These are phyloP conservation scores for Euzetes globulus DNA, from an alignment of 2,888 invertebrate genomes.

Conservation along the genomic window DNA sequence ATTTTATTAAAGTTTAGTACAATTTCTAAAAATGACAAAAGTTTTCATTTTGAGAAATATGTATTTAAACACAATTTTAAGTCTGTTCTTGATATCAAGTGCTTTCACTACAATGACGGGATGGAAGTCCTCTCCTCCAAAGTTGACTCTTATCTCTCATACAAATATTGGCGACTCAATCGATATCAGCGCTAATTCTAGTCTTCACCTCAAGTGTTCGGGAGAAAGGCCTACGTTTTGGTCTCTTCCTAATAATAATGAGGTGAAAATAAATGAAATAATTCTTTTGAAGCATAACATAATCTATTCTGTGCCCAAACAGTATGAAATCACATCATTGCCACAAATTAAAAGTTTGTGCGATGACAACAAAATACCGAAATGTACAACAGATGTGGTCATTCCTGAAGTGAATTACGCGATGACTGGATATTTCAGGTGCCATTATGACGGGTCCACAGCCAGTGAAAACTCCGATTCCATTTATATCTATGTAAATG, in stretches of 20 bases:
- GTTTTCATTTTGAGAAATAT: neutral
- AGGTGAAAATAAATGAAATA: no score
- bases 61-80: slow-evolving; percentile 4
- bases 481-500: slow-evolving; percentile 38
- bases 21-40: neutral
- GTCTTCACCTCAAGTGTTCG: slow-evolving; percentile 44
- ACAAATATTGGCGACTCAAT: slow-evolving; percentile 39
- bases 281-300: no score
- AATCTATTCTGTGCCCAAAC: neutral
- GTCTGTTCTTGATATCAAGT: neutral
- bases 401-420: slow-evolving; percentile 33
- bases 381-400: slow-evolving; percentile 29
- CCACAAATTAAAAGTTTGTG: neutral
- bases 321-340: neutral
- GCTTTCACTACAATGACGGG: slow-evolving; percentile 14
- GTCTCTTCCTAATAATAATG: slow-evolving; percentile 33
- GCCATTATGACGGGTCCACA: slow-evolving; percentile 32
- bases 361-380: neutral
- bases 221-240: slow-evolving; percentile 46
- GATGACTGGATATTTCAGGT: slow-evolving; percentile 39
- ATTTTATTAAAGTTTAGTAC: neutral
- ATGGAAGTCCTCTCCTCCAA: slow-evolving; percentile 14
- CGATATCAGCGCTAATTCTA: slow-evolving; percentile 46
- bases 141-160: slow-evolving; percentile 30
- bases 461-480: slow-evolving; percentile 4